Percentiles rank a stretch among this genome's conserved stretches.
These are phyloP conservation scores for Parasteatoda lunata DNA, from an alignment of 2,888 invertebrate genomes.

Conservation along the genomic window DNA sequence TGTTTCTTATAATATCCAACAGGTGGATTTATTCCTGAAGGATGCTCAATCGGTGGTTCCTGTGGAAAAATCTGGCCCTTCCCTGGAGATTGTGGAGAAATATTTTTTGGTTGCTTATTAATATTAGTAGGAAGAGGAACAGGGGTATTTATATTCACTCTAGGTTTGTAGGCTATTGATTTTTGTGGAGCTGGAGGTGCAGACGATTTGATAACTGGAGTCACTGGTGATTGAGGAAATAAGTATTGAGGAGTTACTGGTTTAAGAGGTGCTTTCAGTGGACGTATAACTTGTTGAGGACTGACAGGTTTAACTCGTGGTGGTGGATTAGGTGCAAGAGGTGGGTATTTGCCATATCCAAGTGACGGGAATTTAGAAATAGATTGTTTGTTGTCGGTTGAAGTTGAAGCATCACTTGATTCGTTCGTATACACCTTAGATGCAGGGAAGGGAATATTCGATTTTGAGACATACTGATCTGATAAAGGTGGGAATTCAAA, in stretches of 20 bases:
- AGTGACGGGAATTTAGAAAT: background rate
- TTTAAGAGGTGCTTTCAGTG: no score
- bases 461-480: background rate
- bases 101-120: background rate
- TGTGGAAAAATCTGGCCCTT: background rate
- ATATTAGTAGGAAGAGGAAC: background rate
- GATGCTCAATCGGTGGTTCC: background rate
- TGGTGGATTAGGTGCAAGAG: background rate
- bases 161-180: background rate
- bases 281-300: no score
- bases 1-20: background rate
- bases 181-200: background rate
- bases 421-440: background rate
- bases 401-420: background rate
- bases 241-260: background rate
- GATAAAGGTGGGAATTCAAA: background rate
- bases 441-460: background rate
- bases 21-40: constrained; percentile 1
- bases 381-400: background rate
- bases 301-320: no score
- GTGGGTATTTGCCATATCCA: background rate
- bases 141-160: background rate
- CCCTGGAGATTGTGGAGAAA: background rate
- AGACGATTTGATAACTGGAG: background rate
- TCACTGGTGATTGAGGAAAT: background rate